Evolutionary conservation across 2,113 vertebrate species (phyloP), one percentile per base, ranked within the genome.

Genomic region (Octodon degus): DNA sequence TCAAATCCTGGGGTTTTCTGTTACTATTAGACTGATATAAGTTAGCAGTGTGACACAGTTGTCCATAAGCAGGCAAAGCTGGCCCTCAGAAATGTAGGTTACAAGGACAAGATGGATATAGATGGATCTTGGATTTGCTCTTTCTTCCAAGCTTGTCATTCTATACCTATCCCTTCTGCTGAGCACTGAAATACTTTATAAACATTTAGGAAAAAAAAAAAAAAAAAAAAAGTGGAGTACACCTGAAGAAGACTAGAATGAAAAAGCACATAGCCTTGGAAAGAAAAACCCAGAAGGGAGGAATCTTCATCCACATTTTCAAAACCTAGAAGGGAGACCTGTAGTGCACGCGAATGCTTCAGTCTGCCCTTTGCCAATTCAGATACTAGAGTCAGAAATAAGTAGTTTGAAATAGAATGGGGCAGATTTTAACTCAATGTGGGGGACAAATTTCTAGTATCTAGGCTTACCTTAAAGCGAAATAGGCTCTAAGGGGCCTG

Each of bases 361-460:
- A 9, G 37, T 43, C 74, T 25, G 24, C 24, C 74, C 34, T 5
- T 1, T 9, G 30, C 8, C 50, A 40, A 74, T 17, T 90, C 62
- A 58, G 76, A 84, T 5, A 47, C 11, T 32, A 43, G 4, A 76
- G 40, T 70, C 86, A 32, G 72, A 83, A 32, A 1, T 7, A 5
- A 10, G 10, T 8, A 9, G 12, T 37, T 43, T 30, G 47, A 50
- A 40, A 27, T 7, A 80, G 19, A 76, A 13, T 8, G 7, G 37
- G 82, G 50, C 50, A 50, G 37, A 94, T 67, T 85, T 86, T 74
- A 74, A 76, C 2, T 90, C 30, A 67, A 24, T 17, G 47, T 4
- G n/a, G 27, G 40, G 81, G 76, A 53, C 19, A 55, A 3, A 72
- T 84, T 65, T 60, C 82, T 91, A 96, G 80, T 22, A 93, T 60